Percentiles rank a stretch among this genome's conserved stretches.
Evolutionary conservation across 2,797 vertebrate species (phyloP).

Genomic region (Cyclura pinguis): DNA sequence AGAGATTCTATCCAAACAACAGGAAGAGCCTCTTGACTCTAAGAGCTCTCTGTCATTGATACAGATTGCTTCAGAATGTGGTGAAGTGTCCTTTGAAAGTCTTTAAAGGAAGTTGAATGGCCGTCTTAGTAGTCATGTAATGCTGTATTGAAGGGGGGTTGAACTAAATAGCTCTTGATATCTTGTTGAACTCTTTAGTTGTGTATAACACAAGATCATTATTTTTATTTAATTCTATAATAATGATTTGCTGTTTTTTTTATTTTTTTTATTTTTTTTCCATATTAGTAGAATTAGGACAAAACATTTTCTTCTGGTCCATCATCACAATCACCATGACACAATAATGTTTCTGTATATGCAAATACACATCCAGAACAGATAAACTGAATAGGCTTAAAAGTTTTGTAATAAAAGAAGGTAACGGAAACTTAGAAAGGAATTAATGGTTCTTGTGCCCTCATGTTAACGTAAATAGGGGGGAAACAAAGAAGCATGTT

Average conservation of each 20-base stretch:
- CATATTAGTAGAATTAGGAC: background rate
- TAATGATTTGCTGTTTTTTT: background rate
- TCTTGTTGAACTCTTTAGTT: no score
- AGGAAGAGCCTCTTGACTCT: no score
- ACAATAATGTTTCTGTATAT: background rate
- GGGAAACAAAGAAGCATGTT: constrained; percentile 55
- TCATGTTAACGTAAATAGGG: constrained; percentile 49
- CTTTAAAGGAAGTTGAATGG: no score
- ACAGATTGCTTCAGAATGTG: no score
- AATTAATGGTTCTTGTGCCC: background rate
- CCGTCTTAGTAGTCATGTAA: no score
- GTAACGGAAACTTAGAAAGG: constrained; percentile 3
- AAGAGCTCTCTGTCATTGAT: no score
- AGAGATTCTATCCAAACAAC: no score
- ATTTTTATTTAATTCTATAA: background rate
- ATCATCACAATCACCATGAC: constrained; percentile 29
- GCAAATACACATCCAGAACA: constrained; percentile 13
- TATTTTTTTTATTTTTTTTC: background rate
- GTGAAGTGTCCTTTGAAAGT: no score
- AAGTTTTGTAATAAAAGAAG: background rate
- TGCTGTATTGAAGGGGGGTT: no score
- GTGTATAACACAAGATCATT: background rate
- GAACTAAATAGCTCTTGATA: no score
- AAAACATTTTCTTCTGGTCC: background rate
- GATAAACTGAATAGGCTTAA: background rate